A percentile compares a stretch with the other conserved stretches of the same genome.
phyloP scores from a whole-genome alignment of 2,113 vertebrate genomes.

The Cheirogaleus medius region DNA sequence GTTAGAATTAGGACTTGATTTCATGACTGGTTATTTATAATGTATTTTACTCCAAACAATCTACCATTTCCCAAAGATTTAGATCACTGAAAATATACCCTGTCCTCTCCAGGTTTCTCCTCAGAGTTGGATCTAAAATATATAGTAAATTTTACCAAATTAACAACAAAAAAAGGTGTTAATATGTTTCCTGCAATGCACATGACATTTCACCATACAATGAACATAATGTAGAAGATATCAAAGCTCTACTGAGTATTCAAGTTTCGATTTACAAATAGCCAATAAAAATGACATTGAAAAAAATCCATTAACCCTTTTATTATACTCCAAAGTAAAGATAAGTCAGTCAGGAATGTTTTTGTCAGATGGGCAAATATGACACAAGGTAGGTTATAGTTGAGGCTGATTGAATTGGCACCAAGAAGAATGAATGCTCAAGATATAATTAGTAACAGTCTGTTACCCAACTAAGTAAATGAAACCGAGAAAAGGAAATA shows the following conservation, averaged over 20 bases:
- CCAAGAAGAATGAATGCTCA: constrained; percentile 24
- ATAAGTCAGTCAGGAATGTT: not conserved
- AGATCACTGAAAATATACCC: not conserved
- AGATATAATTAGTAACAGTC: not conserved
- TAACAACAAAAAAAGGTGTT: not conserved
- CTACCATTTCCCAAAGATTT: constrained; percentile 1
- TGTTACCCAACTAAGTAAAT: not conserved
- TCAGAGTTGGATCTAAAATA: not conserved
- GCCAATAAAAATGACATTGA: not conserved
- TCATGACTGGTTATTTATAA: not conserved
- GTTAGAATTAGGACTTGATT: constrained; percentile 6
- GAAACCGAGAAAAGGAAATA: constrained; percentile 16
- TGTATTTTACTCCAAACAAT: constrained; percentile 13
- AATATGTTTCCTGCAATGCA: constrained; percentile 11
- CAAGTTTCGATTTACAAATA: not conserved
- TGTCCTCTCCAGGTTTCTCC: not conserved
- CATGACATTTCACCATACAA: not conserved
- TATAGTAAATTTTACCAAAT: not conserved
- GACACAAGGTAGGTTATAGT: not conserved
- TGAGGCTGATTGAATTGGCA: not conserved
- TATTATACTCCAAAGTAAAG: not conserved
- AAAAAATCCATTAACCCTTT: not conserved
- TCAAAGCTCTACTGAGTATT: not conserved
- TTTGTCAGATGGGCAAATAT: not conserved
- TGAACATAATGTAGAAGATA: not conserved